A percentile compares a stretch with the other conserved stretches of the same genome.
Conservation (phyloP, 2,888 invertebrate genomes). For the Hirtodrosophila histrioides region DNA sequence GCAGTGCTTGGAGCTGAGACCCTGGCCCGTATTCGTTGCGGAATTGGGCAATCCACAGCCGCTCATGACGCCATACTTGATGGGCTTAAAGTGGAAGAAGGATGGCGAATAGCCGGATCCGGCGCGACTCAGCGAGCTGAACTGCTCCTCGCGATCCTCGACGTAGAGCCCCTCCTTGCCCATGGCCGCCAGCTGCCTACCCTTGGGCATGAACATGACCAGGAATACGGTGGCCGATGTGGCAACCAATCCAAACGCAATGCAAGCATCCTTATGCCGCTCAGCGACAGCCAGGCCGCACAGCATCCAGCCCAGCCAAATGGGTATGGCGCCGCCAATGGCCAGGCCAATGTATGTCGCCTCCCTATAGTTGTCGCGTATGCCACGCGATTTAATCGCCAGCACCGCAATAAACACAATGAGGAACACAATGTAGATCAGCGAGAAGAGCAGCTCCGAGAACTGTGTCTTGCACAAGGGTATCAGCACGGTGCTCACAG, state of each 20-base stretch:
- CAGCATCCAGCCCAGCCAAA: constrained; percentile 94
- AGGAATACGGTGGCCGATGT: constrained; percentile 94
- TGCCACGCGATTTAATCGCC: constrained; percentile 93
- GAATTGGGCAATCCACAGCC: constrained; percentile 85
- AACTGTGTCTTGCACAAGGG: constrained; percentile 88
- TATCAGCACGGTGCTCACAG: constrained; percentile 82
- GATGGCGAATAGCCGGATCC: constrained; percentile 95
- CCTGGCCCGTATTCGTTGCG: constrained; percentile 83
- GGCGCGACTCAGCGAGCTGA: constrained; percentile 91
- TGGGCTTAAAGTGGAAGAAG: constrained; percentile 96
- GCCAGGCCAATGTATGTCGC: constrained; percentile 96
- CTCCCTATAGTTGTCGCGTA: constrained; percentile 96
- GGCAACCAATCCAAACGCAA: constrained; percentile 94
- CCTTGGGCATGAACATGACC: constrained; percentile 97
- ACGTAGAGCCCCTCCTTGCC: constrained; percentile 94
- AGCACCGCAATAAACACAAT: constrained; percentile 93
- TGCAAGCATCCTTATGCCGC: constrained; percentile 92
- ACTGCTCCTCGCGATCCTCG: constrained; percentile 92
- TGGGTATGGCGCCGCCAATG: constrained; percentile 93
- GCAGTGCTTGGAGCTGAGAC: constrained; percentile 85
- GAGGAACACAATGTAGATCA: constrained; percentile 93
- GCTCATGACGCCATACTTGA: constrained; percentile 90
- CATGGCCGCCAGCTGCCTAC: constrained; percentile 95
- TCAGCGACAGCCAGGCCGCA: constrained; percentile 92
- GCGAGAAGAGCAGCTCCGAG: constrained; percentile 90